phyloP scores from a whole-genome alignment of 2,113 vertebrate species.

The Chamaea fasciata region DNA sequence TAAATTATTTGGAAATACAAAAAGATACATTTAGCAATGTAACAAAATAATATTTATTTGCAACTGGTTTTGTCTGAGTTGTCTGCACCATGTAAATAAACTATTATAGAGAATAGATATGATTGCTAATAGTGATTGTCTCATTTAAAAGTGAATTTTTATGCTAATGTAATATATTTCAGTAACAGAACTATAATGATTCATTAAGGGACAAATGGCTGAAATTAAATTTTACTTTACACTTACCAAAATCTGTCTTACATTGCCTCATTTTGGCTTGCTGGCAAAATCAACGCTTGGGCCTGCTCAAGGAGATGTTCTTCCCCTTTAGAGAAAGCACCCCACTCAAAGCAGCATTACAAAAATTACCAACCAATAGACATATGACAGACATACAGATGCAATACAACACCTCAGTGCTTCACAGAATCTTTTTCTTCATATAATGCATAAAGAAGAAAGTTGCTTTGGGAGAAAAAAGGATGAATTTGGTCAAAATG shows the following conservation, averaged over 20 bases:
- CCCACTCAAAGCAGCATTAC: background rate
- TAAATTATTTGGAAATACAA: background rate
- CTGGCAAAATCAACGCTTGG: conserved; percentile 2
- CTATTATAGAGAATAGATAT: background rate
- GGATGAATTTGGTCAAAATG: background rate
- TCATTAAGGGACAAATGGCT: background rate
- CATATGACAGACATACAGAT: background rate
- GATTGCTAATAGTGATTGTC: background rate
- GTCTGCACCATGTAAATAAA: background rate
- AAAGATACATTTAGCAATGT: background rate
- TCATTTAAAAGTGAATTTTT: background rate
- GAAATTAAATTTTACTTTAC: conserved; percentile 28
- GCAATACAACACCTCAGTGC: background rate
- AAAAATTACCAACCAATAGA: background rate
- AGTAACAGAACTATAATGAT: background rate
- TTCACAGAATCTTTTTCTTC: background rate
- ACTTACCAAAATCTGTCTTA: background rate
- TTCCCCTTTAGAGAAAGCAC: background rate
- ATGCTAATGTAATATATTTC: conserved; percentile 6
- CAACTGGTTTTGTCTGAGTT: background rate
- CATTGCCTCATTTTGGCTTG: background rate
- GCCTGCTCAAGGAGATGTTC: background rate
- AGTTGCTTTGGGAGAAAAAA: background rate
- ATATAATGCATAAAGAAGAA: background rate
- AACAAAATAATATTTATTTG: background rate